Base-by-base conservation (phyloP, 2,113 vertebrate genomes). In the Cyanocitta stelleri region DNA sequence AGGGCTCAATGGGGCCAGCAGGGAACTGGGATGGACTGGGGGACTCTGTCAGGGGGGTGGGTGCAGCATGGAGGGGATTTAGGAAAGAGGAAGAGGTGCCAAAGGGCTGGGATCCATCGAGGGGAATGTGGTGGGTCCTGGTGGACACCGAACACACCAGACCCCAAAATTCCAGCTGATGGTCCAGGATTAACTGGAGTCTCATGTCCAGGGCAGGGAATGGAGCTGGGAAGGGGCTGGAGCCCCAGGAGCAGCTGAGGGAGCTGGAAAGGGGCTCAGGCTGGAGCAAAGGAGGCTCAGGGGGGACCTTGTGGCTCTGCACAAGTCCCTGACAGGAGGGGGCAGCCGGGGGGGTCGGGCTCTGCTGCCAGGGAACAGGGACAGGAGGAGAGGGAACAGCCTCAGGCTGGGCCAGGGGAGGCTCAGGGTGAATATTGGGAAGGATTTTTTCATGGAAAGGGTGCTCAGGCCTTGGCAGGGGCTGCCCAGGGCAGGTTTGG, bases 381-480 rank as follows among this genome's bases (percentile, higher is more conserved):
- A 26, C 48, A 49, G 48, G 48, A 71, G 80, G 26, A 72, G 80
- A 72, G 80, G 80, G 80, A 83, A 62, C 13, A 8, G 55, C 67
- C 80, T 62, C 37, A 71, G 55, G 44, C 51, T 81, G 63, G 41
- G 43, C 78, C 43, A 41, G 79, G n/a, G 30, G 1, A 82, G 54
- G 23, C 1, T 8, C 44, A 51, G 35, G 35, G 3, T 22, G 66
- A 35, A 19, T 6, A 41, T 0, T 6, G 12, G 66, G 0, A 43
- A 16, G 37, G n/a, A 82, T 61, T 35, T 71, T 32, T 4, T 19
- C 37, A 16, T 39, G 55, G 64, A 9, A 69, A 82, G 29, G 54
- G 14, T 8, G 35, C 0, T 41, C 23, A 52, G 54, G 26, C 44
- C 0, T 2, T 51, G 72, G 51, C 2, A 74, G 17, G 6, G 9